Base-by-base conservation (phyloP, 2,797 vertebrate species). In the Natrix natrix region DNA sequence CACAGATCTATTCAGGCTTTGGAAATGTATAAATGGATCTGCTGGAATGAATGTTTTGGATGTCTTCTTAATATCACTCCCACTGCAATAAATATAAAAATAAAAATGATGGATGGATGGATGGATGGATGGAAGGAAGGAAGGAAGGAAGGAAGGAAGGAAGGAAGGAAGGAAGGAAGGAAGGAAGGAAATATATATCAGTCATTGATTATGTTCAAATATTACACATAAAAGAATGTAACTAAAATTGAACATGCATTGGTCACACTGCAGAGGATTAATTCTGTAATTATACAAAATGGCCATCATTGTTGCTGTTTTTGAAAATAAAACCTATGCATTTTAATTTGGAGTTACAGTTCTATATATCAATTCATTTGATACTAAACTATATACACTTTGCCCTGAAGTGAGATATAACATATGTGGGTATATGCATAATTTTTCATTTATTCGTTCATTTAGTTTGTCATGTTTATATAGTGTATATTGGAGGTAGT, bases 311-410 rank as follows among this genome's bases (percentile, higher is more conserved):
- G 90, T 54, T 43, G 59, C 52, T 90, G 54, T 88, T 57, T 91
- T 48, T 60, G 28, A 91, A 60, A 93, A 87, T 60, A 60, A 78
- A 91, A 93, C 37, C 37, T 91, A 43, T 43, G 87, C 74, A 48
- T 86, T 93, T 93, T 93, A 91, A 93, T 91, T 55, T 93, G 92
- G 28, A 91, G 63, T 88, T 91, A 93, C 54, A 74, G 52, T 60
- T 56, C 63, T 91, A 63, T 93, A 63, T 10, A 88, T 59, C 89
- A 87, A 56, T 93, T 93, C 90, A 87, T 88, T 88, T 88, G 54
- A 66, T 56, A 88, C 90, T 43, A 93, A 87, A 93, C 87, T 43
- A 22, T 37, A 37, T 37, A 37, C 86, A 61, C 63, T 60, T 43
- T 66, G 26, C 59, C 63, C 28, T 91, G 43, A 66, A 88, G 55